Evolutionary conservation across 2,888 invertebrate genomes (phyloP).

Genomic region (Coleophora deauratella): DNA sequence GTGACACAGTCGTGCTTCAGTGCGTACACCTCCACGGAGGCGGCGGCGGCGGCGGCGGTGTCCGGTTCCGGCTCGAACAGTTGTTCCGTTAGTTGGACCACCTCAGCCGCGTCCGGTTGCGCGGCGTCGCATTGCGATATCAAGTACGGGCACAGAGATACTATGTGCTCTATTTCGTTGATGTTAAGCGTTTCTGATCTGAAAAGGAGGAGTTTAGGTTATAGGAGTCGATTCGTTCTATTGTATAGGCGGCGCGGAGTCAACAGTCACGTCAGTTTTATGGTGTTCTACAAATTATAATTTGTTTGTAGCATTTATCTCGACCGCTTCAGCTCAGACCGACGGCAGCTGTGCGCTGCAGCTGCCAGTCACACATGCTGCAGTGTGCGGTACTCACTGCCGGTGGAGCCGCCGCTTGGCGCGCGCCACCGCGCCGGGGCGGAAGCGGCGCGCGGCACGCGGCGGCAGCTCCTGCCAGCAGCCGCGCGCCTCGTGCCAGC

Average conservation of each 20-base stretch:
- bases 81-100: slow-evolving; percentile 15
- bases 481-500: slow-evolving; percentile 70
- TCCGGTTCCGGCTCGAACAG: no score
- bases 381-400: slow-evolving; percentile 1
- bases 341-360: no score
- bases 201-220: no score
- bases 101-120: slow-evolving; percentile 8
- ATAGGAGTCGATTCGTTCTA: no score
- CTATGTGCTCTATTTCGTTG: slow-evolving; percentile 29
- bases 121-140: slow-evolving; percentile 14
- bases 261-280: no score
- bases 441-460: neutral
- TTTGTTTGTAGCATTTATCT: no score
- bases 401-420: neutral
- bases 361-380: no score
- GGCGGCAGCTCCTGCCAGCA: slow-evolving; percentile 67
- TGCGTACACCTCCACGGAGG: slow-evolving; percentile 21
- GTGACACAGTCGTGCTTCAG: slow-evolving; percentile 30
- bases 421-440: neutral
- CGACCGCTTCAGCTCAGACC: no score
- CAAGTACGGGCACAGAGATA: slow-evolving; percentile 32
- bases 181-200: slow-evolving; percentile 27
- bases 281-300: no score
- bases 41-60: slow-evolving; percentile 6
- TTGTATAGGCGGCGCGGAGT: neutral